Base-by-base conservation (phyloP, 2,888 invertebrate species). In the Cheilosia pagana region DNA sequence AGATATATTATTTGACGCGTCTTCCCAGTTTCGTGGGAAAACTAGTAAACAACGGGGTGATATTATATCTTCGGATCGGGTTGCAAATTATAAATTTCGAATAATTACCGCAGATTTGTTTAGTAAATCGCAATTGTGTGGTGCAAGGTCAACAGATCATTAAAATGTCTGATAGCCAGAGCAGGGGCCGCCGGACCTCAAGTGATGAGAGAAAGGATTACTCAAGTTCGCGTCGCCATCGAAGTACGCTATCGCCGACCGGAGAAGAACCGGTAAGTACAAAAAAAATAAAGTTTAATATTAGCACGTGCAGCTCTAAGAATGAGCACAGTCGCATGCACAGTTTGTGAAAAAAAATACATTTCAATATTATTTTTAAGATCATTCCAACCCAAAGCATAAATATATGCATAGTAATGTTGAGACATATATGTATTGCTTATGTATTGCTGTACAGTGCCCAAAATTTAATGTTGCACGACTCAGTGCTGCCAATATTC, bases 111-210 rank as follows among this genome's bases (percentile, higher is more conserved):
- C 14, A 28, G 19, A 31, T 1, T 14, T 19, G n/a, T 45, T 21
- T 12, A 19, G 2, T 62, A 28, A 21, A n/a, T 50, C 50, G 7
- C 16, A 19, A 12, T n/a, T 3, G 12, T 68, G 28, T 21, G n/a
- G 45, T 45, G 43, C 43, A 10, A 43, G 21, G n/a, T 25, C 53
- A 43, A 19, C 10, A 28, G 12, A 8, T 23, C 1, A 59, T 23
- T 25, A 82, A 31, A 60, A 76, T 85, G 85, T 85, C 85, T 14
- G 85, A 85, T 35, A 76, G 60, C 12, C 85, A 85, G 25, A 85
- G 75, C 43, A 48, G 85, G 10, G 75, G 79, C 10, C 59, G 85
- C 2, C 52, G 85, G 28, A 81, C 65, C n/a, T 71, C 81, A 0
- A 55, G 65, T 2, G 75, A 70, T 10, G 85, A 75, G 12, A 25